These are phyloP conservation scores for Acipenser oxyrinchus DNA, from an alignment of 2,797 vertebrate genomes.

Conservation along the genomic window DNA sequence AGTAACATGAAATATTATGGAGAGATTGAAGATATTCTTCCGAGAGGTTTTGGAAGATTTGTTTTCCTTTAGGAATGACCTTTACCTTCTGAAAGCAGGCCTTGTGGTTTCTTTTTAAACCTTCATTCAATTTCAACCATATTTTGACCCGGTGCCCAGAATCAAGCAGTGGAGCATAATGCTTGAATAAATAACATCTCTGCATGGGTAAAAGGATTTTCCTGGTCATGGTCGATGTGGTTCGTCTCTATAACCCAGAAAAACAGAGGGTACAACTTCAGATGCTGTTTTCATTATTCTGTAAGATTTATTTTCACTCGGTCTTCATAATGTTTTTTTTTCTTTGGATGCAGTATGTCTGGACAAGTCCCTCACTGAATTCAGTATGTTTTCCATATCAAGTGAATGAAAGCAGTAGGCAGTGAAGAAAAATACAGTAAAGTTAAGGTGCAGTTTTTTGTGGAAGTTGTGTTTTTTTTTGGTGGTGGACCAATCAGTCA, in stretches of 20 bases:
- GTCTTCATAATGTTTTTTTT: neutral
- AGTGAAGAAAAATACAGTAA: too few species aligned
- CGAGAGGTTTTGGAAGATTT: too few species aligned
- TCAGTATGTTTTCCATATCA: too few species aligned
- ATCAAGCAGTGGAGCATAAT: neutral
- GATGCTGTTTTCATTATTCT: neutral
- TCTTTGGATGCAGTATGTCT: neutral
- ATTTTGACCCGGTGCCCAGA: conserved; percentile 10
- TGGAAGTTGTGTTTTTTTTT: too few species aligned
- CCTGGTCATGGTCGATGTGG: neutral
- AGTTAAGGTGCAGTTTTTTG: too few species aligned
- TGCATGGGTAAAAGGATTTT: neutral
- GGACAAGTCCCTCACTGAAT: neutral
- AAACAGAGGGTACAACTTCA: conserved; percentile 2
- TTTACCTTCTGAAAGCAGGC: neutral
- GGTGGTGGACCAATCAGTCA: too few species aligned
- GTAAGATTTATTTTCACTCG: conserved; percentile 4
- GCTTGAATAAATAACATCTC: conserved; percentile 12
- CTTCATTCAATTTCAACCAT: conserved; percentile 12
- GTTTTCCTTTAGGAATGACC: neutral
- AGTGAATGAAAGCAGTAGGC: too few species aligned
- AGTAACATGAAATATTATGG: too few species aligned
- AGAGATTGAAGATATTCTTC: too few species aligned
- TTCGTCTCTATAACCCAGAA: neutral
- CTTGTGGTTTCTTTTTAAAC: neutral